Conservation (phyloP, 2,113 vertebrate genomes). For the Phyllostomus hastatus region DNA sequence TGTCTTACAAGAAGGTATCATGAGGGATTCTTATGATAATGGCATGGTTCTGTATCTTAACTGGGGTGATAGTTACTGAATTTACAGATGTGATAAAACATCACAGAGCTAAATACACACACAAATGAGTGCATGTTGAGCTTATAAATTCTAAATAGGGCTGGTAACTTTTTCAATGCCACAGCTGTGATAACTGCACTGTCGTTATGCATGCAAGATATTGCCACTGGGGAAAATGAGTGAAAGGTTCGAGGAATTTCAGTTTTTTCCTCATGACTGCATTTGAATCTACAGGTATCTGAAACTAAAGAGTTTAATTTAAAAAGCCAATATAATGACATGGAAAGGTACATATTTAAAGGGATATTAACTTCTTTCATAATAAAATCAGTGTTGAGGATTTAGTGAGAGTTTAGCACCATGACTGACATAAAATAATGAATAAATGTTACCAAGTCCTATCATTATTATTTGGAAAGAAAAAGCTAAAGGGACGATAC, state of each 20-base stretch:
- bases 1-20: neutral
- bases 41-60: neutral
- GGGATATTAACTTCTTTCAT: neutral
- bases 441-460: neutral
- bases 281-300: neutral
- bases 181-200: neutral
- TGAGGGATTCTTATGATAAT: neutral
- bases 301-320: neutral
- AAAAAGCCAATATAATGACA: constrained; percentile 1
- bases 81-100: neutral
- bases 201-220: neutral
- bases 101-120: neutral
- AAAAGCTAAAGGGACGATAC: neutral
- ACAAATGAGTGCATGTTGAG: neutral
- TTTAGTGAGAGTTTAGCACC: neutral
- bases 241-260: neutral
- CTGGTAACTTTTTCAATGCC: neutral
- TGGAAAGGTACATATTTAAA: neutral
- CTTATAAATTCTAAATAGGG: neutral
- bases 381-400: neutral
- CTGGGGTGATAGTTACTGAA: neutral
- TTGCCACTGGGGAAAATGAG: neutral
- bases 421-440: neutral
- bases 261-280: neutral
- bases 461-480: neutral